Evolutionary conservation across 2,797 vertebrate genomes (phyloP).

Genomic region (Potorous gilbertii): DNA sequence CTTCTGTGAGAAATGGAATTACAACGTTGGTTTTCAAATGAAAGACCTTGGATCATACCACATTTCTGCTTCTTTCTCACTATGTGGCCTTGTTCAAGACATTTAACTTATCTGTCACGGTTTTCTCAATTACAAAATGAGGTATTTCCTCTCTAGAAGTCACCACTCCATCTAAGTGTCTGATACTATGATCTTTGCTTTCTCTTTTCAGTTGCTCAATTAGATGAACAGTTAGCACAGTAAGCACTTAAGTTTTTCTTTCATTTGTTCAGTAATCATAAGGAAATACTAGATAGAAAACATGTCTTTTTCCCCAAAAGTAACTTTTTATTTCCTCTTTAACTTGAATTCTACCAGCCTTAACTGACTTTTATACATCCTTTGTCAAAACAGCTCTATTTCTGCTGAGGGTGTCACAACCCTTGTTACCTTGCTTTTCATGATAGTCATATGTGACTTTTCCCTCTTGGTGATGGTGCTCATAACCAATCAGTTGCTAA

Average conservation of each 20-base stretch:
- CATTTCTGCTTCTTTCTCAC: neutral
- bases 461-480: neutral
- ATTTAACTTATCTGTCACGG: neutral
- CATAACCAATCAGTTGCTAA: neutral
- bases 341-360: neutral
- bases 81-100: neutral
- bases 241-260: constrained; percentile 11
- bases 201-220: neutral
- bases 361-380: neutral
- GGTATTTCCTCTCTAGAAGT: neutral
- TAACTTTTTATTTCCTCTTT: neutral
- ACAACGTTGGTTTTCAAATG: constrained; percentile 37
- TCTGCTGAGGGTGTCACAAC: neutral
- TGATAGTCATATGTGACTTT: neutral
- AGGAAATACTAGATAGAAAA: neutral
- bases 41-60: neutral
- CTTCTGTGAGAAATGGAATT: constrained; percentile 9
- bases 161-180: neutral
- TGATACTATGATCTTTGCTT: neutral
- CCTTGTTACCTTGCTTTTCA: neutral
- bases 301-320: constrained; percentile 18
- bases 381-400: neutral
- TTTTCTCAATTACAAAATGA: neutral
- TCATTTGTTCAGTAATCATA: neutral
- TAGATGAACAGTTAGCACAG: constrained; percentile 33